phyloP scores from a whole-genome alignment of 2,113 vertebrate genomes.

The Rhinogobius similis region DNA sequence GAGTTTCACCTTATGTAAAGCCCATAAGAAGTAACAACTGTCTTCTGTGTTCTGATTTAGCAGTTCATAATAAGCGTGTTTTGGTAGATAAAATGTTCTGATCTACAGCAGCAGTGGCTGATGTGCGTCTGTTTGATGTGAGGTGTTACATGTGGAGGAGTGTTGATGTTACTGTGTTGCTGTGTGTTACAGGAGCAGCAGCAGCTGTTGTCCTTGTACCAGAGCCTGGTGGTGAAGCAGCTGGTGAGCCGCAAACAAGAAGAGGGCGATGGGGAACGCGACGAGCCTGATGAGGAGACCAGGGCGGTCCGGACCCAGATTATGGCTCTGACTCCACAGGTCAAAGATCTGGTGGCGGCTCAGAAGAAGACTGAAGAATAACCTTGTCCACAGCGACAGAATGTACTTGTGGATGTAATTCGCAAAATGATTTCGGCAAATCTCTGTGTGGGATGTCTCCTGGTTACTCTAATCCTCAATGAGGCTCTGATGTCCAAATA shows the following conservation, averaged over 20 bases:
- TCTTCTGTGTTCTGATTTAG: not conserved
- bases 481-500: slow-evolving; percentile 41
- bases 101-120: too few relatives aligned
- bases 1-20: not conserved
- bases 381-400: slow-evolving; percentile 22
- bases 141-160: not conserved
- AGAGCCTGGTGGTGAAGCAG: slow-evolving; percentile 92
- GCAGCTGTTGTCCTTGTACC: slow-evolving; percentile 84
- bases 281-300: slow-evolving; percentile 72
- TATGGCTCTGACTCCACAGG: slow-evolving; percentile 75
- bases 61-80: not conserved
- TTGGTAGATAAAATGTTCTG: not conserved
- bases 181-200: slow-evolving; percentile 85
- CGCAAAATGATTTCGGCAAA: slow-evolving; percentile 33
- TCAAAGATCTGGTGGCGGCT: slow-evolving; percentile 89
- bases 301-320: slow-evolving; percentile 80
- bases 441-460: slow-evolving; percentile 40
- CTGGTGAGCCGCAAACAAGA: slow-evolving; percentile 81
- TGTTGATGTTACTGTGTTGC: slow-evolving; percentile 11
- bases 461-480: slow-evolving; percentile 45
- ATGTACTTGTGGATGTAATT: slow-evolving; percentile 20
- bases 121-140: not conserved
- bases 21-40: not conserved
- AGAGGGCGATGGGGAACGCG: slow-evolving; percentile 38
- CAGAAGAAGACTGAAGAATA: slow-evolving; percentile 88